Evolutionary conservation across 2,797 vertebrate species (phyloP), one percentile per base, ranked within the genome.

Genomic region (Potorous gilbertii): DNA sequence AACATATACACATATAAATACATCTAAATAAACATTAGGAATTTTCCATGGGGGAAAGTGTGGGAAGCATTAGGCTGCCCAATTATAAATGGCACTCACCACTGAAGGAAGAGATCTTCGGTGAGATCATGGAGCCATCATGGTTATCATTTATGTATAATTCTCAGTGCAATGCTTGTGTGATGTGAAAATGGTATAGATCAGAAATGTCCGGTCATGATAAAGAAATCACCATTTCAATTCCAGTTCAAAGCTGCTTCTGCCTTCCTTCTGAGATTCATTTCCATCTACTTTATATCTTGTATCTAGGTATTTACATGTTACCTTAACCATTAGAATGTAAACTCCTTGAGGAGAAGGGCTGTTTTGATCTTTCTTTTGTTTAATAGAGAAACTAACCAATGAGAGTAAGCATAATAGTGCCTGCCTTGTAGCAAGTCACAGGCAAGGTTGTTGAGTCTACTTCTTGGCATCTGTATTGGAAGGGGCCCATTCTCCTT

Each of bases 181-280:
- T 95, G 90, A 92, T 34, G 56, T 55, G 46, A 97, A 92, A 93
- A 81, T 27, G 2, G 18, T 11, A 74, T n/a, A 59, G 94, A 16
- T 95, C 52, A 91, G 87, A 95, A 66, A 55, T 56, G 94, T 89
- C 1, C 91, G 28, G 28, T 94, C 16, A 46, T 91, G 52, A 91
- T 31, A 31, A 5, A 94, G 27, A 57, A 74, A 59, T 55, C 46
- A 90, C 90, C 29, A 94, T 55, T 92, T 92, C 56, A 91, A 93
- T 96, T 96, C 2, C 10, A 54, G 18, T 24, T 46, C 40, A 46
- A 16, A 81, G 46, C 95, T 93, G 89, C 14, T 91, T 54, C 31
- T 34, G 55, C 31, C 34, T 92, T 92, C 55, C 52, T 56, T 93
- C 81, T 74, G 55, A 27, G 46, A 54, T 90, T 66, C 62, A 27